phyloP scores from a whole-genome alignment of 2,888 invertebrate genomes.

The Acrobeloides nanus region DNA sequence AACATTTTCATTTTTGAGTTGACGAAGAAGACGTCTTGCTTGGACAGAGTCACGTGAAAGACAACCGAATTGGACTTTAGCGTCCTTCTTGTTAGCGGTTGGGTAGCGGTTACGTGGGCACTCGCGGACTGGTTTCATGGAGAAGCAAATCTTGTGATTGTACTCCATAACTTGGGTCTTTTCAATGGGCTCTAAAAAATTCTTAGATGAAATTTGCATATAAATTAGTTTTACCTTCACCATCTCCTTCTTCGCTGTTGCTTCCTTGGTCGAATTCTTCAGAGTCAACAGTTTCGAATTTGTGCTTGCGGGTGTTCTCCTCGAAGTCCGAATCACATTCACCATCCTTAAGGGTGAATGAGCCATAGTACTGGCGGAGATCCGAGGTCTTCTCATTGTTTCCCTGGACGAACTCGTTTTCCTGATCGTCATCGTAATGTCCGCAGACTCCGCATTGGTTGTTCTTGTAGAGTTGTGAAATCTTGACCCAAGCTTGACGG shows the following conservation, averaged over 20 bases:
- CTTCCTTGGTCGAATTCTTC: too few relatives aligned
- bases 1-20: too few relatives aligned
- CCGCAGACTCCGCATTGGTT: slow-evolving; percentile 53
- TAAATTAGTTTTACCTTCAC: too few relatives aligned
- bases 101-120: slow-evolving; percentile 21
- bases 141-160: slow-evolving; percentile 26
- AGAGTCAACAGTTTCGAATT: neutral
- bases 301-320: too few relatives aligned
- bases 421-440: slow-evolving; percentile 41
- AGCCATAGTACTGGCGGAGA: slow-evolving; percentile 43
- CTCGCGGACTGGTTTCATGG: slow-evolving; percentile 19
- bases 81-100: slow-evolving; percentile 18
- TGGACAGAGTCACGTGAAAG: slow-evolving; percentile 32
- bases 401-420: slow-evolving; percentile 37
- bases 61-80: slow-evolving; percentile 33
- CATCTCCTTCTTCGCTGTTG: too few relatives aligned
- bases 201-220: too few relatives aligned
- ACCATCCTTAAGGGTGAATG: slow-evolving; percentile 26
- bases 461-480: slow-evolving; percentile 33
- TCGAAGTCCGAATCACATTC: slow-evolving; percentile 13
- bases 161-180: slow-evolving; percentile 20
- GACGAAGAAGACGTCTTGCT: slow-evolving; percentile 32
- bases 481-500: slow-evolving; percentile 29
- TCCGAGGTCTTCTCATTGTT: slow-evolving; percentile 27
- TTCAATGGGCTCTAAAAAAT: slow-evolving; percentile 13